Percentiles rank a stretch among this genome's conserved stretches.
phyloP scores from a whole-genome alignment of 2,113 vertebrate genomes.

The Neoarius graeffei region DNA sequence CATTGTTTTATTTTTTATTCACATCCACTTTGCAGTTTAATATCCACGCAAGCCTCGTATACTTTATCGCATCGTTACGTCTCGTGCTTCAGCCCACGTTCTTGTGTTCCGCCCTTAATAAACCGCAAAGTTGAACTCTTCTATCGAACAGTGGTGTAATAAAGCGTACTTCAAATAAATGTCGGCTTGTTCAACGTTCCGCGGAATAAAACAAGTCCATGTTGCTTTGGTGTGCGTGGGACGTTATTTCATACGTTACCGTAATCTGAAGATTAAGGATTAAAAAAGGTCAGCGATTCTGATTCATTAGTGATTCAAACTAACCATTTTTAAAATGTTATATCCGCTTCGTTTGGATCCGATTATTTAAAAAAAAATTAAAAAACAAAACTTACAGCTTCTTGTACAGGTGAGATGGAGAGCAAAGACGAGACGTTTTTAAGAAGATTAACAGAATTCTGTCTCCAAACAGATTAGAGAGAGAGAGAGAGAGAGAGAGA shows the following conservation, averaged over 20 bases:
- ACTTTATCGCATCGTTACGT: slow-evolving; percentile 31
- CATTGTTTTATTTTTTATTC: slow-evolving; percentile 43
- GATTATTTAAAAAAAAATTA: background rate
- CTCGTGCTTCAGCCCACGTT: slow-evolving; percentile 24
- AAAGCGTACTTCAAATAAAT: background rate
- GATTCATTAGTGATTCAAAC: background rate
- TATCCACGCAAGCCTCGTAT: slow-evolving; percentile 21
- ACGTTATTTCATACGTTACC: background rate
- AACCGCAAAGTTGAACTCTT: background rate
- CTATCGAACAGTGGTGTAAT: slow-evolving; percentile 8
- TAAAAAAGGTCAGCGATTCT: background rate
- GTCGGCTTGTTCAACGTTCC: background rate
- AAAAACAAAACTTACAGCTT: slow-evolving; percentile 4
- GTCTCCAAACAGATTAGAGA: slow-evolving; percentile 42
- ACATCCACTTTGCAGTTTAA: slow-evolving; percentile 29
- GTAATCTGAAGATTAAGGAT: background rate
- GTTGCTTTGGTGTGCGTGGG: background rate
- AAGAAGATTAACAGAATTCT: slow-evolving; percentile 53
- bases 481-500: slow-evolving; percentile 15
- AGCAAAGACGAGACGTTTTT: slow-evolving; percentile 27
- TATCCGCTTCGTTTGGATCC: background rate
- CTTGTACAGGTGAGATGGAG: slow-evolving; percentile 48
- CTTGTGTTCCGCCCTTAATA: slow-evolving; percentile 24
- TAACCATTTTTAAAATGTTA: background rate
- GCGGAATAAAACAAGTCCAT: background rate